Conservation (phyloP, 2,888 invertebrate genomes). For the Tetragonisca angustula region DNA sequence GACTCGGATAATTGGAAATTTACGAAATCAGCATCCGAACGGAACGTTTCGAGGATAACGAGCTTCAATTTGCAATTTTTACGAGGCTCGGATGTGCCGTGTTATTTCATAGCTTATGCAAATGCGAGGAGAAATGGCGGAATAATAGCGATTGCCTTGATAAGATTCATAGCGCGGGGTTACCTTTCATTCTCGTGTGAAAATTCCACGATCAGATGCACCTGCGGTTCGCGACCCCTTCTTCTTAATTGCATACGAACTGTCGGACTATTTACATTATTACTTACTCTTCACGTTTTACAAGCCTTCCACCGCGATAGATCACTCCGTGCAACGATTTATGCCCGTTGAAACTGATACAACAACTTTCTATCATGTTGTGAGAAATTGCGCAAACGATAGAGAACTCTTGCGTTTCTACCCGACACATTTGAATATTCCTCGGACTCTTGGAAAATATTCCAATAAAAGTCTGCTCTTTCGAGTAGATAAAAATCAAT, state of each 20-base stretch:
- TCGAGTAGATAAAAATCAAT: not conserved
- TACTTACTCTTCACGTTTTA: conserved; percentile 40
- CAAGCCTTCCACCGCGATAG: not conserved
- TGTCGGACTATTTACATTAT: conserved; percentile 42
- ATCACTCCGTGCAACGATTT: conserved; percentile 1
- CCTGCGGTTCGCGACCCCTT: conserved; percentile 53
- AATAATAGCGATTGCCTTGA: conserved; percentile 38
- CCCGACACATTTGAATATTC: not conserved
- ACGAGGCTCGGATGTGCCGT: conserved; percentile 1
- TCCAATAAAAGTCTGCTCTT: not conserved
- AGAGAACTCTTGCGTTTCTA: not conserved
- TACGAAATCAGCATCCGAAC: not conserved
- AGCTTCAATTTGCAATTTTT: conserved; percentile 23
- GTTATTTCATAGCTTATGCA: conserved; percentile 32
- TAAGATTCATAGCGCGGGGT: conserved; percentile 38
- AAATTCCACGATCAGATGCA: conserved; percentile 55
- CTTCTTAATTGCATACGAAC: conserved; percentile 62
- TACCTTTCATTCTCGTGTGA: conserved; percentile 51
- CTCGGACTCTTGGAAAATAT: not conserved
- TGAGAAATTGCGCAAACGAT: conserved; percentile 15
- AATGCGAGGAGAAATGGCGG: conserved; percentile 30
- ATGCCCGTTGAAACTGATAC: conserved; percentile 8
- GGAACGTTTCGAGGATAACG: conserved; percentile 9
- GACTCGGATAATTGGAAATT: not conserved
- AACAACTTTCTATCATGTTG: conserved; percentile 2